Conservation (phyloP, 2,888 invertebrate species). For the Drosophila aldrichi region DNA sequence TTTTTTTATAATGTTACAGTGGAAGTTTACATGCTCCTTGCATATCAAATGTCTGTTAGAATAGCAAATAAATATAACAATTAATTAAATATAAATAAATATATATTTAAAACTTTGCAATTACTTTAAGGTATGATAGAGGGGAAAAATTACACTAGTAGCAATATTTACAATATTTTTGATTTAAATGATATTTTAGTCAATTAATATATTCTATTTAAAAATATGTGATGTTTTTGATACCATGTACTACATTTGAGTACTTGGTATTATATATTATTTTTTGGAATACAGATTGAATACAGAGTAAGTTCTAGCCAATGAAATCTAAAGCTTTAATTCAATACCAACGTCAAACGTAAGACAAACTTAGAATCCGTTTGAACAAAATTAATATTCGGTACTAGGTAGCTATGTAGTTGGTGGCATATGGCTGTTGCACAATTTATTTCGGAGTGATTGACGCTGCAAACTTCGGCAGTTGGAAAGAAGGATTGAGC, state of each 20-base stretch:
- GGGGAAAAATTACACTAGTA: constrained; percentile 22
- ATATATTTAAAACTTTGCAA: constrained; percentile 9
- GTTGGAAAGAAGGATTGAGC: background rate
- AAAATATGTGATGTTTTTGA: background rate
- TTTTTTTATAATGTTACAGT: constrained; percentile 25
- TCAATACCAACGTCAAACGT: constrained; percentile 26
- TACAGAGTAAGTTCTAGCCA: constrained; percentile 24
- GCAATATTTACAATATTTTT: background rate
- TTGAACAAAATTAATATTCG: constrained; percentile 10
- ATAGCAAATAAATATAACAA: constrained; percentile 5
- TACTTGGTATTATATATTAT: constrained; percentile 4
- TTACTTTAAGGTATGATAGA: constrained; percentile 20
- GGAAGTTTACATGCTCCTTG: too few relatives aligned
- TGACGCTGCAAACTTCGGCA: constrained; percentile 5
- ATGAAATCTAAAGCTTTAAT: constrained; percentile 25
- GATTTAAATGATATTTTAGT: background rate
- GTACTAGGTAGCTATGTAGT: constrained; percentile 57
- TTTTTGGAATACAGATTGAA: constrained; percentile 42
- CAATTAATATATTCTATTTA: constrained; percentile 1
- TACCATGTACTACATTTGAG: constrained; percentile 1
- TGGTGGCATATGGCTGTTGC: background rate
- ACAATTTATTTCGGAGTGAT: background rate
- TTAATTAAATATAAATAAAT: background rate
- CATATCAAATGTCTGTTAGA: constrained; percentile 2
- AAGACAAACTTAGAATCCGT: constrained; percentile 2